A percentile compares a stretch with the other conserved stretches of the same genome.
These are phyloP conservation scores for Acrossocheilus fasciatus DNA, from an alignment of 2,797 vertebrate genomes.

Conservation along the genomic window DNA sequence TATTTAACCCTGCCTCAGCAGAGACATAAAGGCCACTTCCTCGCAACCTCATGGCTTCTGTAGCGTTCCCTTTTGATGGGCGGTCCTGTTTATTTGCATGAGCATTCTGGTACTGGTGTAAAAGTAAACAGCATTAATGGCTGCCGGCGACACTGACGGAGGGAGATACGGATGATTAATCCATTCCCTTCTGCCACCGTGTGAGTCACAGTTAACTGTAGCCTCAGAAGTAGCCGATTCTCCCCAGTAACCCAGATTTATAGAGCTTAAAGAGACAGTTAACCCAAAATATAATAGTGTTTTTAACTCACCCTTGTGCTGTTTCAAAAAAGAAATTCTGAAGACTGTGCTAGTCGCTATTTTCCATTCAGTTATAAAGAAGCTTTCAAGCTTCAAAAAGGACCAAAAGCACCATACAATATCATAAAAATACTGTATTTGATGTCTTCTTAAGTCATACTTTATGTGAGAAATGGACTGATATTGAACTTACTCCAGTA, in stretches of 20 bases:
- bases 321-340: background rate
- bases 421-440: background rate
- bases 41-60: conserved; percentile 80
- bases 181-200: conserved; percentile 71
- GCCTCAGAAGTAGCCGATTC: conserved; percentile 1
- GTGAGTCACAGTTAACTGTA: conserved; percentile 23
- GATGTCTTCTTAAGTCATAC: background rate
- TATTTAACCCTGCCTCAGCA: conserved; percentile 81
- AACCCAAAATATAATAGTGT: background rate
- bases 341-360: background rate
- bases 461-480: background rate
- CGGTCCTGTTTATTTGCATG: conserved; percentile 80
- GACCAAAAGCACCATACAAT: background rate
- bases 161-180: conserved; percentile 75
- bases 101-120: conserved; percentile 77
- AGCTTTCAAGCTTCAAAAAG: background rate
- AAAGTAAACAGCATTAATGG: conserved; percentile 82
- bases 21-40: conserved; percentile 85
- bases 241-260: conserved; percentile 17
- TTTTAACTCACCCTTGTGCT: background rate
- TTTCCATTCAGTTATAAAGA: background rate
- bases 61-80: conserved; percentile 78
- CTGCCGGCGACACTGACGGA: conserved; percentile 76
- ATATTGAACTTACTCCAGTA: background rate
- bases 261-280: background rate